Percentiles rank a stretch among this genome's conserved stretches.
phyloP scores from a whole-genome alignment of 2,797 vertebrate genomes.

The Sebastes oblongus region DNA sequence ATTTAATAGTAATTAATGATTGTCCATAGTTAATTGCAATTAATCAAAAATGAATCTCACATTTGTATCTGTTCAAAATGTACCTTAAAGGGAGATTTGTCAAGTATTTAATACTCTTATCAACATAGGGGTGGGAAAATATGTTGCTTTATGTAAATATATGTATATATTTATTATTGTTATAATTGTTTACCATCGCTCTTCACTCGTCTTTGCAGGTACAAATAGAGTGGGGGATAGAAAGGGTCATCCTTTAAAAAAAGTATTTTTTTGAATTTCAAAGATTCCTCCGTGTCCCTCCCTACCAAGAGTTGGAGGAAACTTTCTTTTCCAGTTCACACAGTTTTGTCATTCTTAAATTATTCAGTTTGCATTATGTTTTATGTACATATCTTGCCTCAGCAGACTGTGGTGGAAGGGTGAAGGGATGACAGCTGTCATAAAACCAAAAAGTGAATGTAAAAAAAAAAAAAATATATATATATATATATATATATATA shows the following conservation, averaged over 20 bases:
- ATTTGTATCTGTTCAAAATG: too few species aligned
- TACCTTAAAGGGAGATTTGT: too few species aligned
- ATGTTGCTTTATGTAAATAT: too few species aligned
- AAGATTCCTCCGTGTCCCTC: neutral
- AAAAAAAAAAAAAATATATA: too few species aligned
- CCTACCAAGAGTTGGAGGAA: neutral
- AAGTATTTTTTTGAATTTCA: neutral
- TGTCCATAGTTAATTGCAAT: too few species aligned
- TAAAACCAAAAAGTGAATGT: conserved; percentile 14
- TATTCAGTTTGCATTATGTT: conserved; percentile 45
- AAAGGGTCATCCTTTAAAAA: neutral
- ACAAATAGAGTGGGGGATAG: neutral
- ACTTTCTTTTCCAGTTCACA: conserved; percentile 17
- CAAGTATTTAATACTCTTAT: too few species aligned
- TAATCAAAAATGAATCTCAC: too few species aligned
- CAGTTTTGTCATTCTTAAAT: conserved; percentile 31
- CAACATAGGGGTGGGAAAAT: too few species aligned
- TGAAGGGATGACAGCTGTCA: conserved; percentile 45
- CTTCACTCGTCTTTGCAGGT: neutral
- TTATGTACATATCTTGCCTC: conserved; percentile 11
- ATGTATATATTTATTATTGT: too few species aligned
- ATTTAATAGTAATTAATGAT: too few species aligned
- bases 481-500: too few species aligned
- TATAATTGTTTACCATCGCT: neutral
- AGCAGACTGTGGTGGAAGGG: conserved; percentile 13